phyloP scores from a whole-genome alignment of 1,140 invertebrate genomes.

The Drosophila murphyi region DNA sequence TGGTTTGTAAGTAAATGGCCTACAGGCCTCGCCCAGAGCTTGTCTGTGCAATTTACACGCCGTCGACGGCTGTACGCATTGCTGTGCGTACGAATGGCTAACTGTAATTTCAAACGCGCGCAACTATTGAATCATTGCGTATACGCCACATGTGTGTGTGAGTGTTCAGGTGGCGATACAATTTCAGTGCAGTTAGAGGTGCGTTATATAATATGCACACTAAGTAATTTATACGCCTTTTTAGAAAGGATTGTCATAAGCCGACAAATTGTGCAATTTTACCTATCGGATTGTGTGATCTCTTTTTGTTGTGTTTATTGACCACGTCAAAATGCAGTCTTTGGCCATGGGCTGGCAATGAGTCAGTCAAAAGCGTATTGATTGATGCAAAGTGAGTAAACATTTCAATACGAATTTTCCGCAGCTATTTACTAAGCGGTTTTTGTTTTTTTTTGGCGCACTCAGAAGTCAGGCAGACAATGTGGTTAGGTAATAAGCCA shows the following conservation, averaged over 20 bases:
- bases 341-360: slow-evolving; percentile 39
- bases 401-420: slow-evolving; percentile 25
- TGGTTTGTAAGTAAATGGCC: not conserved
- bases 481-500: slow-evolving; percentile 54
- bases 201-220: slow-evolving; percentile 60
- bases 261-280: slow-evolving; percentile 34
- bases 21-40: slow-evolving; percentile 19
- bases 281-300: slow-evolving; percentile 22
- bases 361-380: slow-evolving; percentile 37
- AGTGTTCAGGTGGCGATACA: slow-evolving; percentile 67
- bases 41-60: not conserved
- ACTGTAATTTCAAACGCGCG: slow-evolving; percentile 76
- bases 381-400: slow-evolving; percentile 45
- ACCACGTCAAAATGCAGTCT: slow-evolving; percentile 16
- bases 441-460: slow-evolving; percentile 26
- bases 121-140: slow-evolving; percentile 68
- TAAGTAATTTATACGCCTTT: slow-evolving; percentile 67
- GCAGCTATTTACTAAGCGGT: slow-evolving; percentile 27
- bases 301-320: slow-evolving; percentile 4
- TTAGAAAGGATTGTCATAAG: slow-evolving; percentile 69
- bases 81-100: slow-evolving; percentile 64
- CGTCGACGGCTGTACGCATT: slow-evolving; percentile 50
- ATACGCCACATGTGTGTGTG: slow-evolving; percentile 61
- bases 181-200: slow-evolving; percentile 48
- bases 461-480: slow-evolving; percentile 40